These are phyloP conservation scores for Microctenopoma steveboyesi DNA, from an alignment of 2,797 vertebrate species.

Conservation along the genomic window DNA sequence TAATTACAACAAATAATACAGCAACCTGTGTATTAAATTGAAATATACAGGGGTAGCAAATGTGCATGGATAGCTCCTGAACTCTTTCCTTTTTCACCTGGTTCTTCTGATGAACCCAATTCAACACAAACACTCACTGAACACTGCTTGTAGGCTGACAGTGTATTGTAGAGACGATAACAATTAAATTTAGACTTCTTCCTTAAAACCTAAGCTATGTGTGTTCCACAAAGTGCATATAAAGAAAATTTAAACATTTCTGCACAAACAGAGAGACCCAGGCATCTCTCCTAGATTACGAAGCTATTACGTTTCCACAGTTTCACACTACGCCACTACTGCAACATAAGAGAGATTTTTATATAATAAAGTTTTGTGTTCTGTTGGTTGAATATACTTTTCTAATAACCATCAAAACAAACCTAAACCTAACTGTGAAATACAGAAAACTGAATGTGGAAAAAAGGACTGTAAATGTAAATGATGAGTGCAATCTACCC, in stretches of 20 bases:
- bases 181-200: conserved; percentile 2
- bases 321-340: not conserved
- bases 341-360: conserved; percentile 1
- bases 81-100: conserved; percentile 14
- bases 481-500: not conserved
- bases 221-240: conserved; percentile 8
- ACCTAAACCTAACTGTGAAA: not conserved
- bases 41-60: conserved; percentile 13
- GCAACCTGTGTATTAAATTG: conserved; percentile 1
- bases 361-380: not conserved
- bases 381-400: not conserved
- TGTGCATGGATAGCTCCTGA: conserved; percentile 1
- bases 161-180: not conserved
- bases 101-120: not conserved
- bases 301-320: not conserved
- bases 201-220: conserved; percentile 4
- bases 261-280: not conserved
- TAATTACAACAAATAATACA: conserved; percentile 31
- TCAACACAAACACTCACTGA: not conserved
- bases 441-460: conserved; percentile 9
- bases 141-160: conserved; percentile 6
- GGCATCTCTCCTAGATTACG: not conserved
- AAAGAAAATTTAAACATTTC: not conserved
- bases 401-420: not conserved
- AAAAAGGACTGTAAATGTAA: too few species aligned